Evolutionary conservation across 2,888 invertebrate genomes (phyloP).

Genomic region (Watsonalla binaria): DNA sequence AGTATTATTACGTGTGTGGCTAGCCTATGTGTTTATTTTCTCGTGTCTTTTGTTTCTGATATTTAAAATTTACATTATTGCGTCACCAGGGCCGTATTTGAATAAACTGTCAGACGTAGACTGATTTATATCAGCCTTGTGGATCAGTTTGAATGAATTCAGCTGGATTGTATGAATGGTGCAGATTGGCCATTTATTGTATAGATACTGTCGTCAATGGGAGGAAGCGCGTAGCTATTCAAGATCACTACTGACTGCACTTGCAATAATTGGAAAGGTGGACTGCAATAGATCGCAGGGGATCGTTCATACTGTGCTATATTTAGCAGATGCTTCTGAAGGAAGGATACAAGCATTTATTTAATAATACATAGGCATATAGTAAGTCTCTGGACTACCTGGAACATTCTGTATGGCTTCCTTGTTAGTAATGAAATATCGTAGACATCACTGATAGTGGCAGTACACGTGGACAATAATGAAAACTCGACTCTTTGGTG

Average conservation of each 20-base stretch:
- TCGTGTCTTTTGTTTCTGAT: no score
- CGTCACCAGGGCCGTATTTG: no score
- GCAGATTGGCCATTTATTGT: conserved; percentile 14
- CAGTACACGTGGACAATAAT: no score
- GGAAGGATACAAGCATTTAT: conserved; percentile 47
- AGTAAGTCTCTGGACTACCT: conserved; percentile 7
- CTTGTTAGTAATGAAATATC: neutral
- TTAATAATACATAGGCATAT: conserved; percentile 23
- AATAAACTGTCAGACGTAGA: no score
- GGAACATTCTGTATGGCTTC: neutral
- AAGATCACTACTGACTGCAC: conserved; percentile 55
- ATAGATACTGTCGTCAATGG: conserved; percentile 34
- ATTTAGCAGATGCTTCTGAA: conserved; percentile 47
- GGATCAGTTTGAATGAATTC: no score
- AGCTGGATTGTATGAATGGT: conserved; percentile 3
- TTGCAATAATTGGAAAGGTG: conserved; percentile 56
- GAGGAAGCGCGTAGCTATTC: conserved; percentile 51
- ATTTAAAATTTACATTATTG: no score
- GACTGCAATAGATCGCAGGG: conserved; percentile 50
- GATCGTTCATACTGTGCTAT: conserved; percentile 44
- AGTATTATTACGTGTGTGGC: no score
- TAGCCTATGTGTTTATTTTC: no score
- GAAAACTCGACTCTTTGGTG: no score
- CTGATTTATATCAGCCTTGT: no score
- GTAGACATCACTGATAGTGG: no score